phyloP scores from a whole-genome alignment of 2,113 vertebrate species.

The Lophius piscatorius region DNA sequence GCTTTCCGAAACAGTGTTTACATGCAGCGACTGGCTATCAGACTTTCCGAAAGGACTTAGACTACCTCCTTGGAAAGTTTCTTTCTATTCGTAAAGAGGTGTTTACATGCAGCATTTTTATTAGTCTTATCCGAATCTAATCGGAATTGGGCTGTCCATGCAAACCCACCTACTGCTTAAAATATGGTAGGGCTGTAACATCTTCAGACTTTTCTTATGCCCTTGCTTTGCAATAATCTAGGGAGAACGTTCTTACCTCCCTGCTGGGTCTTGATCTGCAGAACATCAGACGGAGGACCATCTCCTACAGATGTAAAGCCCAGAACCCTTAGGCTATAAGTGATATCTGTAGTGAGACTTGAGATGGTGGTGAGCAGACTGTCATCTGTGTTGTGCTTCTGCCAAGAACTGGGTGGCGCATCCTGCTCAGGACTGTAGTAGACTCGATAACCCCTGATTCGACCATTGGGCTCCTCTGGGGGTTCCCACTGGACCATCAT shows the following conservation, averaged over 20 bases:
- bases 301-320: conserved; percentile 94
- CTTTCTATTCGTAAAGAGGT: too few species aligned
- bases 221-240: too few species aligned
- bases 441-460: conserved; percentile 91
- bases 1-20: too few species aligned
- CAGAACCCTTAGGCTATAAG: conserved; percentile 92
- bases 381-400: conserved; percentile 93
- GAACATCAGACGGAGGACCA: conserved; percentile 90
- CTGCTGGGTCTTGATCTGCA: conserved; percentile 95
- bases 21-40: too few species aligned
- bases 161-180: too few species aligned
- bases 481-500: conserved; percentile 96
- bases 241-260: conserved; percentile 85
- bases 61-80: too few species aligned
- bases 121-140: too few species aligned
- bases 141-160: too few species aligned
- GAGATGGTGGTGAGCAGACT: conserved; percentile 95
- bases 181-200: too few species aligned
- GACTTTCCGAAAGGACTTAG: too few species aligned
- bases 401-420: conserved; percentile 89
- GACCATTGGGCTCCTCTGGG: conserved; percentile 92
- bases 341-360: conserved; percentile 89
- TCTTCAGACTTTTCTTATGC: too few species aligned
- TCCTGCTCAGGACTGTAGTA: conserved; percentile 89
- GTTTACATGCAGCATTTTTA: too few species aligned